Evolutionary conservation across 2,797 vertebrate species (phyloP), one percentile per base, ranked within the genome.

Genomic region (Podarcis siculus): DNA sequence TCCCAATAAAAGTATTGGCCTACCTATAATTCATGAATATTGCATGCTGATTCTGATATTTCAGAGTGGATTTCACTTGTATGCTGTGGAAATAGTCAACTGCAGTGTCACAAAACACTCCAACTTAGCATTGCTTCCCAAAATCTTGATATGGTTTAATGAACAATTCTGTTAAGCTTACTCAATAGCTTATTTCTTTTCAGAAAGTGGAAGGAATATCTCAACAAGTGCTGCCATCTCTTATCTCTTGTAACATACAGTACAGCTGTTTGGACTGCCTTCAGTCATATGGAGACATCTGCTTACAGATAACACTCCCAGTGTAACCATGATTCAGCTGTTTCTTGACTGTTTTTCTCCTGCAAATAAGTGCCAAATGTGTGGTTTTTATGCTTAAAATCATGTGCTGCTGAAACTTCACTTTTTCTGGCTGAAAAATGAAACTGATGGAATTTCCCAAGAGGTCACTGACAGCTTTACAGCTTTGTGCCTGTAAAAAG

Each of bases 291-390:
- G 87, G 0, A 23, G 82, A 67, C 3, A 1, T 21, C 17, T 80
- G 85, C 27, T n/a, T 72, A 30, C 61, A 84, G 80, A 77, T 67
- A 72, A 37, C 90, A 87, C 7, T 19, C 91, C 19, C 82, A 89
- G 23, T 64, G 0, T 89, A 93, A 95, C 76, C 71, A 58, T 93
- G 94, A 94, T n/a, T 94, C 93, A 92, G 87, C 90, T 35, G 3
- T 81, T 67, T 87, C 8, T 17, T 86, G 12, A 35, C 69, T 55
- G 12, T 37, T 85, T 73, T 92, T 94, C 90, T 76, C 13, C 30
- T 17, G 42, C 67, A 0, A 58, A 61, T 85, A 85, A 86, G 49
- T 79, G 83, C 84, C 8, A 42, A 1, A 23, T 17, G 7, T 45
- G 49, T 25, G 37, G 32, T 0, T 0, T 0, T 0, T 23, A 35